Evolutionary conservation across 1,140 invertebrate genomes (phyloP).

Genomic region (Drosophila melanica): DNA sequence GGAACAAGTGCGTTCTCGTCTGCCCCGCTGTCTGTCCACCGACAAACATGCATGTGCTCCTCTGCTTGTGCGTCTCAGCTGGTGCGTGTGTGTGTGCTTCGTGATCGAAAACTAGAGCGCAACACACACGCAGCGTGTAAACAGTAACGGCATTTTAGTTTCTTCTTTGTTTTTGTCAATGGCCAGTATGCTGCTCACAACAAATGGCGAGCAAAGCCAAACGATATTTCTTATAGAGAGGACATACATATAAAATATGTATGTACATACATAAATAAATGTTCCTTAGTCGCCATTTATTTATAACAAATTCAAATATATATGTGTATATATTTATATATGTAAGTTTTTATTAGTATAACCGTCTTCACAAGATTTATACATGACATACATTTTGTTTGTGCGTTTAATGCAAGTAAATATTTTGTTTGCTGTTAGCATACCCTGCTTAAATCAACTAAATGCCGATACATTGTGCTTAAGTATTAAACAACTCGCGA

Average conservation of each 20-base stretch:
- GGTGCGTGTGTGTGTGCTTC: slow-evolving; percentile 16
- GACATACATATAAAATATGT: too few relatives aligned
- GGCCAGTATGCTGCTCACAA: slow-evolving; percentile 1
- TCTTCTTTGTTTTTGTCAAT: slow-evolving; percentile 14
- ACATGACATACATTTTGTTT: slow-evolving; percentile 1
- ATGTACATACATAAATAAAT: too few relatives aligned
- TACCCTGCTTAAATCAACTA: slow-evolving; percentile 34
- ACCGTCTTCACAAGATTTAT: not conserved
- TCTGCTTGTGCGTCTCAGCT: not conserved
- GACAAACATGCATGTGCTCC: not conserved
- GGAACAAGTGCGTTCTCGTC: slow-evolving; percentile 44
- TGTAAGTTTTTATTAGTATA: not conserved
- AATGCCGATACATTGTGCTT: slow-evolving; percentile 62
- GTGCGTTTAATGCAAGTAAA: not conserved
- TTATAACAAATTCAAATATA: too few relatives aligned
- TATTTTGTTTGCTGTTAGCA: slow-evolving; percentile 12
- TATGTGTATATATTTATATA: too few relatives aligned
- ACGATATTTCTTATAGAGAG: too few relatives aligned
- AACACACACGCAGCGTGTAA: slow-evolving; percentile 48
- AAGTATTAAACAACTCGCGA: slow-evolving; percentile 18
- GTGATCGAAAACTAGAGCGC: slow-evolving; percentile 61
- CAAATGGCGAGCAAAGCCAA: not conserved
- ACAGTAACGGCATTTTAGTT: slow-evolving; percentile 59
- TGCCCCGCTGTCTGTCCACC: slow-evolving; percentile 16
- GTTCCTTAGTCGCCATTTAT: too few relatives aligned